Evolutionary conservation across 2,113 vertebrate species (phyloP).

Genomic region (Eidolon helvum): DNA sequence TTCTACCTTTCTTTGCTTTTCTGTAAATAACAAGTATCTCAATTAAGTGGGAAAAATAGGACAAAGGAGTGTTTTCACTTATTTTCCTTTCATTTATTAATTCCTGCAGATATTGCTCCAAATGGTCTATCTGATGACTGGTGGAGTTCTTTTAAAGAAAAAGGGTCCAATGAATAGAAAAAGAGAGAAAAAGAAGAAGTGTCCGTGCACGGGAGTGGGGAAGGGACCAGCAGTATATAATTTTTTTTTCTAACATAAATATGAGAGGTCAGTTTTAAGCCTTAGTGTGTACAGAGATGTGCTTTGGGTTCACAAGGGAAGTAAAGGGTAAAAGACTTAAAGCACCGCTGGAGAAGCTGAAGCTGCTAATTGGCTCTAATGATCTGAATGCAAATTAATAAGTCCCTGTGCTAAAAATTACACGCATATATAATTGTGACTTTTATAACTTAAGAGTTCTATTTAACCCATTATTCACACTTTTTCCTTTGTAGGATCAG

Average conservation of each 20-base stretch:
- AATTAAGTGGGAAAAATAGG: neutral
- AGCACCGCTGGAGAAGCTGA: slow-evolving; percentile 22
- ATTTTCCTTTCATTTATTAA: neutral
- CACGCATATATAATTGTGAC: slow-evolving; percentile 65
- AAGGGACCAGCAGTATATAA: neutral
- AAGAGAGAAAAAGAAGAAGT: neutral
- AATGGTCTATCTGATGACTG: neutral
- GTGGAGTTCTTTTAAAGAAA: neutral
- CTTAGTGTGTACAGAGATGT: neutral
- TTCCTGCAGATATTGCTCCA: neutral
- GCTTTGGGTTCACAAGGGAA: neutral
- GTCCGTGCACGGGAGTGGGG: neutral
- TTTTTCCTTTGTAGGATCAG: neutral
- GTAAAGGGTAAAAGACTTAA: slow-evolving; percentile 42
- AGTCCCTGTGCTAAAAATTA: slow-evolving; percentile 75
- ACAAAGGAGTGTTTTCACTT: neutral
- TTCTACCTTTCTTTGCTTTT: neutral
- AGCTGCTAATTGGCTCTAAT: slow-evolving; percentile 71
- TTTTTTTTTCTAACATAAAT: neutral
- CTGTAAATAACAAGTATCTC: neutral
- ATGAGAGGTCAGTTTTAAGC: neutral
- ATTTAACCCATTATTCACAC: slow-evolving; percentile 56
- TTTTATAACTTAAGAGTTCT: slow-evolving; percentile 60
- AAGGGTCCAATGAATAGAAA: neutral
- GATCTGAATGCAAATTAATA: slow-evolving; percentile 77